Evolutionary conservation across 2,113 vertebrate genomes (phyloP).

Genomic region (Pangasianodon hypophthalmus): DNA sequence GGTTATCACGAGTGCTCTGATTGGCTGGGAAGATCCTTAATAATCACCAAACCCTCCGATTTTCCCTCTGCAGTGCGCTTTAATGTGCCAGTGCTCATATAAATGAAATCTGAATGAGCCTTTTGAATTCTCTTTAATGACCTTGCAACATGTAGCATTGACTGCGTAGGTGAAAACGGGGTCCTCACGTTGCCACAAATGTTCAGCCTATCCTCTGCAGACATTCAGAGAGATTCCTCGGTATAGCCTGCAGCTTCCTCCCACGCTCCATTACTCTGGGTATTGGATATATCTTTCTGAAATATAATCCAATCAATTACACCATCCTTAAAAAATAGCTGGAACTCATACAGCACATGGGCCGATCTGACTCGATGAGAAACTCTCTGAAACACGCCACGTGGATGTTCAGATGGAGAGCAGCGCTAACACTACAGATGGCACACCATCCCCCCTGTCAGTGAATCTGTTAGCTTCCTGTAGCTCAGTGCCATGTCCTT

Average conservation of each 20-base stretch:
- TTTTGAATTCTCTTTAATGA: background rate
- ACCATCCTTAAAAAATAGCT: slow-evolving; percentile 40
- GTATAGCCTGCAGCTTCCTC: slow-evolving; percentile 11
- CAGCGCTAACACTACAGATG: slow-evolving; percentile 55
- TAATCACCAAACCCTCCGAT: background rate
- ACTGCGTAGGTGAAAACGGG: background rate
- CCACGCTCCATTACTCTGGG: slow-evolving; percentile 20
- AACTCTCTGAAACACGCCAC: slow-evolving; percentile 48
- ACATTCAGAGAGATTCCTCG: slow-evolving; percentile 2
- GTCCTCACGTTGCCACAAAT: background rate
- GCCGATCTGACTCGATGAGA: slow-evolving; percentile 55
- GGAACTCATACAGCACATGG: slow-evolving; percentile 22
- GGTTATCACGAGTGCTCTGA: background rate
- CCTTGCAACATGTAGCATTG: slow-evolving; percentile 2
- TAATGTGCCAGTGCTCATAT: background rate
- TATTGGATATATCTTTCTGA: slow-evolving; percentile 13
- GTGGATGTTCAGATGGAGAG: slow-evolving; percentile 61
- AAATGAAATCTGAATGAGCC: background rate
- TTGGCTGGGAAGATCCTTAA: background rate
- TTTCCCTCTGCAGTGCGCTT: background rate
- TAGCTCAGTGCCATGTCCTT: slow-evolving; percentile 31
- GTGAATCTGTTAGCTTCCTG: slow-evolving; percentile 60
- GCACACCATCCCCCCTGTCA: slow-evolving; percentile 62
- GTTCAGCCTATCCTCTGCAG: background rate
- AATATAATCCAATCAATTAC: slow-evolving; percentile 33